These are phyloP conservation scores for Ladona fulva DNA, from an alignment of 1,140 invertebrate species.

Conservation along the genomic window DNA sequence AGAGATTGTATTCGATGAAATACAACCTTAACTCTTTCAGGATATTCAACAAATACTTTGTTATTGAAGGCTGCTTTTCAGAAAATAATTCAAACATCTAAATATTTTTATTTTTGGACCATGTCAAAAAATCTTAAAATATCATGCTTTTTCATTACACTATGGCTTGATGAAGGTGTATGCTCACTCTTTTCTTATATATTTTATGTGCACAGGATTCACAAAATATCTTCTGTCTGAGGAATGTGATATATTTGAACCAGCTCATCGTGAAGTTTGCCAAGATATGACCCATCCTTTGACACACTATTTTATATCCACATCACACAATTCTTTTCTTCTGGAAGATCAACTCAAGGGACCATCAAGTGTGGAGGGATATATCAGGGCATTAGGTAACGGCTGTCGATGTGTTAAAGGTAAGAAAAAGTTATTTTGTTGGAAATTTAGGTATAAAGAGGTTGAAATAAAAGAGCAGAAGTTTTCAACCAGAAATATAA, in stretches of 20 bases:
- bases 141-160: no score
- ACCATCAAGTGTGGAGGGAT: conserved; percentile 41
- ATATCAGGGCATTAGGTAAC: conserved; percentile 34
- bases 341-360: conserved; percentile 45
- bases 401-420: conserved; percentile 39
- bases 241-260: conserved; percentile 49
- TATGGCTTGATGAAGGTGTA: no score
- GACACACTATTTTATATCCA: conserved; percentile 52
- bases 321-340: conserved; percentile 53
- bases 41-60: no score
- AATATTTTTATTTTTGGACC: no score
- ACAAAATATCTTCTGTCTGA: conserved; percentile 48
- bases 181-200: neutral
- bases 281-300: conserved; percentile 53
- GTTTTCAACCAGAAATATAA: no score
- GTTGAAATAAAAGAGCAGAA: no score
- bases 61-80: no score
- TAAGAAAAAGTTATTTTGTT: conserved; percentile 16
- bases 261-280: conserved; percentile 38
- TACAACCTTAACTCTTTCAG: no score
- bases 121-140: no score
- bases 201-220: conserved; percentile 39
- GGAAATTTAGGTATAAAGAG: no score
- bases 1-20: no score
- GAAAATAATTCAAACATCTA: no score